These are phyloP conservation scores for Papilio demoleus DNA, from an alignment of 2,888 invertebrate species.

Conservation along the genomic window DNA sequence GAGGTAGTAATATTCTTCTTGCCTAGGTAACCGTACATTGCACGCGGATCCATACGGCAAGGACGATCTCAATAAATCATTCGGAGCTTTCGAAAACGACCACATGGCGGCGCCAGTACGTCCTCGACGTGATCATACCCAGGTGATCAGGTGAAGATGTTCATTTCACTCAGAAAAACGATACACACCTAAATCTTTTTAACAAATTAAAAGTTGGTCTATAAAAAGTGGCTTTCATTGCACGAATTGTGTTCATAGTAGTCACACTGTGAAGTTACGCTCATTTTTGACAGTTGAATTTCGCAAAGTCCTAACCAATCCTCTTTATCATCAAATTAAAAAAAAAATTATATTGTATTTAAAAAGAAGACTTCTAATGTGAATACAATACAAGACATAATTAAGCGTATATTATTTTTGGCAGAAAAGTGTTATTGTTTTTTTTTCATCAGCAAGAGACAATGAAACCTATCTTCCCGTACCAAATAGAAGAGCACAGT, in stretches of 20 bases:
- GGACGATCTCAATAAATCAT: constrained; percentile 57
- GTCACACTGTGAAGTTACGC: too few relatives aligned
- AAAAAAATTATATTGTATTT: too few relatives aligned
- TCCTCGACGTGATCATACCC: constrained; percentile 64
- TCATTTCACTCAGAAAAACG: constrained; percentile 34
- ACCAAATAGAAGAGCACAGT: constrained; percentile 57
- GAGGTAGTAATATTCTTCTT: not conserved
- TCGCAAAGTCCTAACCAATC: too few relatives aligned
- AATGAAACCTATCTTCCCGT: constrained; percentile 54
- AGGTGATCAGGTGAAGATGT: constrained; percentile 76
- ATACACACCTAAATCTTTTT: not conserved
- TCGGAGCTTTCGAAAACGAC: constrained; percentile 66
- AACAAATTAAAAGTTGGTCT: not conserved
- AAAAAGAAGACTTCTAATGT: too few relatives aligned
- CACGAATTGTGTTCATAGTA: too few relatives aligned
- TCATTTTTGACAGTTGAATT: too few relatives aligned
- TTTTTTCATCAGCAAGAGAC: constrained; percentile 30
- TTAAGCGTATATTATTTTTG: too few relatives aligned
- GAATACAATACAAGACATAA: too few relatives aligned
- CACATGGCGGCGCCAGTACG: constrained; percentile 56
- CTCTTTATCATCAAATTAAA: too few relatives aligned
- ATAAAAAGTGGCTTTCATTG: too few relatives aligned
- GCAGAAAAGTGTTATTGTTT: not conserved
- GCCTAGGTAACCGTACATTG: constrained; percentile 66
- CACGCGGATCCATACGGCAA: constrained; percentile 71